Evolutionary conservation across 2,888 invertebrate genomes (phyloP), one percentile per base, ranked within the genome.

Genomic region (Allolobophora icterica): DNA sequence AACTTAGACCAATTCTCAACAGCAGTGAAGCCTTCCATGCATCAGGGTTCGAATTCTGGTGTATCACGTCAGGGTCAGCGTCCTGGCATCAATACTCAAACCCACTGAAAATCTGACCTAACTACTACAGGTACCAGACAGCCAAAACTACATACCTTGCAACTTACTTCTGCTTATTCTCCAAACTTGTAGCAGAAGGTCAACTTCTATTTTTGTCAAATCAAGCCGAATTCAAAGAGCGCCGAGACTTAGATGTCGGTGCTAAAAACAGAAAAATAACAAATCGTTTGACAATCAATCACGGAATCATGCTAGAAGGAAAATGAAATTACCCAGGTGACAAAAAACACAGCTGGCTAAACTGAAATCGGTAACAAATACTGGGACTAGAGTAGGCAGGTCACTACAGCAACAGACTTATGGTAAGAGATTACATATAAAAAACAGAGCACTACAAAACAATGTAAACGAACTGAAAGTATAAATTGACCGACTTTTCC

Each of bases 151-250:
- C n/a, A n/a, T 71, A 52, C 71, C 71, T n/a, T 71, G 71, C 71
- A 71, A 71, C 71, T 71, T 71, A 5, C 71, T n/a, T n/a, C 71
- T 71, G 71, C 71, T 71, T 71, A 71, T 71, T 71, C 71, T 71
- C n/a, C 71, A 71, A 71, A 52, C 52, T 52, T n/a, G 71, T n/a
- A 8, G n/a, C 30, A n/a, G n/a, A n/a, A 52, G 1, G 52, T 52
- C 24, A 24, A 52, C 71, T 71, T 71, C n/a, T 71, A n/a, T 17
- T 71, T n/a, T 71, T 13, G 13, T 71, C 71, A n/a, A 52, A 17
- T 71, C 71, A 71, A 71, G 30, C 1, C 11, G 30, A n/a, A 52
- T 24, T 8, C 3, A 3, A 15, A 1, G 71, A 71, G 30, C 11
- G 71, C 71, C 71, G n/a, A 30, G 11, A n/a, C 30, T 71, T 11